These are phyloP conservation scores for Pogona vitticeps DNA, from an alignment of 2,113 vertebrate species.

Conservation along the genomic window DNA sequence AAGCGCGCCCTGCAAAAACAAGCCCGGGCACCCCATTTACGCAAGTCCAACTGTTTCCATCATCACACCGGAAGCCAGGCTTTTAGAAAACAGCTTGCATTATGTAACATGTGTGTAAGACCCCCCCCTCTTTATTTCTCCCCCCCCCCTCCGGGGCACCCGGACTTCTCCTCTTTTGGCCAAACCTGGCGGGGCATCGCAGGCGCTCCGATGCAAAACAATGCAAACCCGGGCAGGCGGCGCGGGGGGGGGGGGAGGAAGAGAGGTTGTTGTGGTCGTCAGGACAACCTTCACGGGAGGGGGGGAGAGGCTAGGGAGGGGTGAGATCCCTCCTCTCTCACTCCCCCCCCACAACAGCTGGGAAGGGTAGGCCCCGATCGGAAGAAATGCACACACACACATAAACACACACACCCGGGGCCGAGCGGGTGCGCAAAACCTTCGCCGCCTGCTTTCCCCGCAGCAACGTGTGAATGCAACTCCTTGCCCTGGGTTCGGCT, in stretches of 20 bases:
- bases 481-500: background rate
- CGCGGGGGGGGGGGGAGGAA: background rate
- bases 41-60: conserved; percentile 67
- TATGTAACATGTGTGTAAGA: conserved; percentile 61
- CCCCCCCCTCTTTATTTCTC: conserved; percentile 3
- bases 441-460: background rate
- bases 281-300: no score
- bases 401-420: no score
- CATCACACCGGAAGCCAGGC: conserved; percentile 70
- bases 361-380: conserved; percentile 39
- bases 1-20: background rate
- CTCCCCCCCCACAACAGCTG: background rate
- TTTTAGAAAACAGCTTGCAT: conserved; percentile 62
- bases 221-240: background rate
- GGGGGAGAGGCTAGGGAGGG: conserved; percentile 11
- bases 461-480: background rate
- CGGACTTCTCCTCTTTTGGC: no score
- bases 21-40: conserved; percentile 57
- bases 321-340: background rate
- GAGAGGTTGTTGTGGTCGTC: no score
- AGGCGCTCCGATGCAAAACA: background rate
- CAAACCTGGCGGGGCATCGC: background rate
- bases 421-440: background rate
- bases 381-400: no score
- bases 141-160: no score